Evolutionary conservation across 2,113 vertebrate species (phyloP), one percentile per base, ranked within the genome.

Genomic region (Ictalurus punctatus): DNA sequence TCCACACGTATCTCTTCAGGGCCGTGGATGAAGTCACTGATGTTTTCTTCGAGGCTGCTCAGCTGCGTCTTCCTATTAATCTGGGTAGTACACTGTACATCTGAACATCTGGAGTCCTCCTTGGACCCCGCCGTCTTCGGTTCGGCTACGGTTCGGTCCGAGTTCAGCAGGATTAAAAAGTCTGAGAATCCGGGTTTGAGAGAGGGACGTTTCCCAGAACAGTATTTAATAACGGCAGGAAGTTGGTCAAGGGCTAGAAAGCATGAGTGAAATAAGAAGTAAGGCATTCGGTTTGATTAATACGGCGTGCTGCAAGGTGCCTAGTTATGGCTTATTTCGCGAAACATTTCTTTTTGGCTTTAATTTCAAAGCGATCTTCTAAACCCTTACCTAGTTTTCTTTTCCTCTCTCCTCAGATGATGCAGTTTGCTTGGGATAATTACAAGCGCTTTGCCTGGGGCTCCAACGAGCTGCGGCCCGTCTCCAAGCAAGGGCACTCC

Each of bases 341-440:
- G 0, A 56, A 34, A 10, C 27, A 4, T 61, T 59, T 63, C 12
- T 25, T 25, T 63, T 40, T 63, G 9, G n/a, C 48, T 14, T 61
- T 25, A 6, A 7, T 61, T 40, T 8, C 14, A 61, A 63, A 6
- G 8, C 25, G n/a, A 61, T 25, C 19, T 61, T 58, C 2, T 21
- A 27, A 61, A 83, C 9, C 10, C 58, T 34, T 37, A 21, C 58
- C n/a, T 83, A 14, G 63, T 80, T 81, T 44, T 83, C 48, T 74
- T 63, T 88, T 54, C 10, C 6, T 85, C 34, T 84, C 54, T 92
- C 87, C 86, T 86, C 96, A 99, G 98, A 99, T 99, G 98, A 99
- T 99, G 98, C 97, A 97, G 94, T 96, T 98, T 93, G 96, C 98
- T 87, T 99, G 98, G 98, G 96, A 97, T 95, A 98, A 97, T 96